Evolutionary conservation across 2,797 vertebrate genomes (phyloP).

Genomic region (Arnoldichthys spilopterus): DNA sequence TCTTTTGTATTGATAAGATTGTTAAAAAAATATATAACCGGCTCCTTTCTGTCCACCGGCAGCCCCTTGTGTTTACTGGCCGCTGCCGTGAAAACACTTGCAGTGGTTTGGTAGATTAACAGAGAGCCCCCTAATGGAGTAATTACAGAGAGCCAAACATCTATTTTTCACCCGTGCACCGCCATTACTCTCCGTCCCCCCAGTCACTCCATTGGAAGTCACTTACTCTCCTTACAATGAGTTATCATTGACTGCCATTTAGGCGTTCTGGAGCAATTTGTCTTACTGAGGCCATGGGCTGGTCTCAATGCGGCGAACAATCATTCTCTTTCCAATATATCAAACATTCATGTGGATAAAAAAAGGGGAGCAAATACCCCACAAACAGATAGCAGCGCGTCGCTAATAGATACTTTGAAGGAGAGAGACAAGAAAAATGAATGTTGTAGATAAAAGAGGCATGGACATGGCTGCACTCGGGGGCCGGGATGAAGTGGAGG

Average conservation of each 20-base stretch:
- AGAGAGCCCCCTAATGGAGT: constrained; percentile 85
- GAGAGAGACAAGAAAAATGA: constrained; percentile 81
- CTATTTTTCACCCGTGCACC: constrained; percentile 90
- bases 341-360: constrained; percentile 86
- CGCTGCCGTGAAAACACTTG: constrained; percentile 77
- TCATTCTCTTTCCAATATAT: constrained; percentile 93
- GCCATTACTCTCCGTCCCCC: constrained; percentile 91
- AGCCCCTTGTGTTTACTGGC: constrained; percentile 73
- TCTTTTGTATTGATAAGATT: not conserved
- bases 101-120: constrained; percentile 82
- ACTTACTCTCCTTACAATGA: constrained; percentile 96
- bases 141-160: constrained; percentile 87
- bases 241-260: constrained; percentile 99
- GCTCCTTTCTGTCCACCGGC: constrained; percentile 69
- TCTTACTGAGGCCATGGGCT: constrained; percentile 92
- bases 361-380: constrained; percentile 79
- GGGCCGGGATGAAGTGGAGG: constrained; percentile 48
- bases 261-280: constrained; percentile 92
- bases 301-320: constrained; percentile 91
- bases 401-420: constrained; percentile 81
- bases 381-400: constrained; percentile 80
- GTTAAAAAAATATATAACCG: constrained; percentile 14
- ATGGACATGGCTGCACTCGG: constrained; percentile 63
- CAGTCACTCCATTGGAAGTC: constrained; percentile 93
- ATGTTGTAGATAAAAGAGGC: constrained; percentile 77